Evolutionary conservation across 2,797 vertebrate genomes (phyloP).

Genomic region (Silurus lanzhouensis): DNA sequence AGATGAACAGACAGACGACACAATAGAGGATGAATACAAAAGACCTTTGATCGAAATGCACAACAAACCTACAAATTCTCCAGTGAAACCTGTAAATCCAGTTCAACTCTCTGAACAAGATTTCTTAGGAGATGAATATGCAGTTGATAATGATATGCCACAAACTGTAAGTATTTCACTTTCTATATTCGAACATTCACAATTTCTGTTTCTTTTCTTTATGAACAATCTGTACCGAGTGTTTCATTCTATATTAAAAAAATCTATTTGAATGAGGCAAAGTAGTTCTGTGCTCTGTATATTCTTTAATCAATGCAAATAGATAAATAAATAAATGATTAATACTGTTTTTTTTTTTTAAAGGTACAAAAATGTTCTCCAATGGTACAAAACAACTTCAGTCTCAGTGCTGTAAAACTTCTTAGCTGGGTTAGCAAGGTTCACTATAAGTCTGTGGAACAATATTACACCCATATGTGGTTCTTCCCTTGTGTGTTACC

Average conservation of each 20-base stretch:
- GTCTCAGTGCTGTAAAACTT: neutral
- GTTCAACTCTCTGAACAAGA: neutral
- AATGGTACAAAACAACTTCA: neutral
- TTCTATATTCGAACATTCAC: neutral
- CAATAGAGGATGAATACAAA: neutral
- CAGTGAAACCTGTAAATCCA: neutral
- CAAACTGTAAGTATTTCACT: slow-evolving; percentile 32
- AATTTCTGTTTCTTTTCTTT: neutral
- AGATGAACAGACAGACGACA: neutral
- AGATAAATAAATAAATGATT: too few species aligned
- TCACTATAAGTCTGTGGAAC: too few species aligned
- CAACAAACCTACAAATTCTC: neutral
- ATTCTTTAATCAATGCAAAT: neutral
- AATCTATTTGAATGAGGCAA: neutral
- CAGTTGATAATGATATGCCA: neutral
- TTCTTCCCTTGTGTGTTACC: neutral
- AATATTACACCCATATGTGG: neutral
- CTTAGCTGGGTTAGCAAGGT: too few species aligned
- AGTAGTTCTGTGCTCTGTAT: neutral
- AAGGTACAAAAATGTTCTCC: neutral
- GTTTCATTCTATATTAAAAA: neutral
- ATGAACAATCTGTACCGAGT: neutral
- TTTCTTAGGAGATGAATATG: slow-evolving; percentile 21
- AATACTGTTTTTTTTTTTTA: neutral
- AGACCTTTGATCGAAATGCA: neutral